Conservation (phyloP, 1,140 invertebrate species). For the Metaphire vulgaris region DNA sequence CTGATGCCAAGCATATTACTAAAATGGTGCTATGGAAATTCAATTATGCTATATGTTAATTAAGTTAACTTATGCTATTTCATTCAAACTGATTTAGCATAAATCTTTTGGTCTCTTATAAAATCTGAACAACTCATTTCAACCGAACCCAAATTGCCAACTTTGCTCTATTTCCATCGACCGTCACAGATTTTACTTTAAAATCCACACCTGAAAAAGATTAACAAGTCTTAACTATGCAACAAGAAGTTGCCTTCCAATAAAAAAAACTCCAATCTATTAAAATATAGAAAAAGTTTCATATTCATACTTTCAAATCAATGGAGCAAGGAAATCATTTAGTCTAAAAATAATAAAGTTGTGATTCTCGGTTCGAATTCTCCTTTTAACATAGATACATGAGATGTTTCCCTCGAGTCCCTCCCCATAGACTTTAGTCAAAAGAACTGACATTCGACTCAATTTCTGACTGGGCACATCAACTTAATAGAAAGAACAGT, state of each 20-base stretch:
- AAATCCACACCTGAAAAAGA: slow-evolving; percentile 49
- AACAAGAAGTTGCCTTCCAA: not conserved
- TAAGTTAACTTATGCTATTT: not conserved
- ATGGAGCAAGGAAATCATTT: not conserved
- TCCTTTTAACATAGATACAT: too few relatives aligned
- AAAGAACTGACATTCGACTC: too few relatives aligned
- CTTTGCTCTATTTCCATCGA: slow-evolving; percentile 87
- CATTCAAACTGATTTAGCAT: not conserved
- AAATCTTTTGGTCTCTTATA: not conserved
- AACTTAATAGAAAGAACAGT: too few relatives aligned
- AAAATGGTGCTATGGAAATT: too few relatives aligned
- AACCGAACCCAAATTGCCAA: slow-evolving; percentile 66
- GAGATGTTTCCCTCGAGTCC: too few relatives aligned
- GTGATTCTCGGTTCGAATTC: too few relatives aligned
- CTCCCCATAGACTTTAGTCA: too few relatives aligned
- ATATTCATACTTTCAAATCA: not conserved
- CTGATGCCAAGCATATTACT: too few relatives aligned
- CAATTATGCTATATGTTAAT: too few relatives aligned
- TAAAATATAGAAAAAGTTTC: not conserved
- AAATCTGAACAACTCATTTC: slow-evolving; percentile 10
- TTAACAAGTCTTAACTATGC: not conserved
- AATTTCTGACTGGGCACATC: too few relatives aligned
- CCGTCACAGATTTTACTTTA: slow-evolving; percentile 63
- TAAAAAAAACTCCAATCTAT: not conserved
- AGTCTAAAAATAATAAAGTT: not conserved